Base-by-base conservation (phyloP, 2,888 invertebrate species). In the Drosophila infuscata region DNA sequence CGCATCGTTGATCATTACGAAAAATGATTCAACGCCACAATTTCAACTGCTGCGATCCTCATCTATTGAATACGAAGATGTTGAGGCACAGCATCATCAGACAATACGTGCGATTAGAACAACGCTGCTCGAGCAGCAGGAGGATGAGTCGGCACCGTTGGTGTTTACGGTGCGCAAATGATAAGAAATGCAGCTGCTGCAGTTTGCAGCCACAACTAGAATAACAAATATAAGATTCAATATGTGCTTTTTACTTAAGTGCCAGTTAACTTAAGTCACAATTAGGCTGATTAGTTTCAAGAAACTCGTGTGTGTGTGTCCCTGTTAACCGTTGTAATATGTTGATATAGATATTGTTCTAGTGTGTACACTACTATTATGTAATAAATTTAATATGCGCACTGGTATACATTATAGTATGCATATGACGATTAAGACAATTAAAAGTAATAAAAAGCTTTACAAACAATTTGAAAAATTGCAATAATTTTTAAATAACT, bases 61-160 rank as follows among this genome's bases (percentile, higher is more conserved):
- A 4, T 93, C 93, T 3, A 91, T 93, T 25, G 93, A 93, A 76
- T 93, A 93, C 64, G 93, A 93, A 52, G 93, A 93, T 60, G 87
- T 92, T 33, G 93, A 93, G 76, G 88, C 91, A 93, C 92, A 92
- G 74, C 82, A 87, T 33, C 87, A 81, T 60, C 59, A 69, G 4
- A 63, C 77, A 32, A 73, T 75, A 30, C 81, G 79, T 36, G 76
- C 76, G 51, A 78, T 90, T 33, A 65, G 88, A 25, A 79, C 88
- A 15, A 76, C 83, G 0, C 46, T 91, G 46, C 63, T 90, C 7
- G 92, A 92, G 32, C 91, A 93, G 70, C 93, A 91, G 53, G 93
- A 93, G 74, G 93, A 93, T 81, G 93, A 93, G 83, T 92, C 92
- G 46, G 89, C 91, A 25, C 93, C 93, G 1, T 83, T 93, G 81